Percentiles rank a stretch among this genome's conserved stretches.
Evolutionary conservation across 2,113 vertebrate species (phyloP).

Genomic region (Oophaga pumilio): DNA sequence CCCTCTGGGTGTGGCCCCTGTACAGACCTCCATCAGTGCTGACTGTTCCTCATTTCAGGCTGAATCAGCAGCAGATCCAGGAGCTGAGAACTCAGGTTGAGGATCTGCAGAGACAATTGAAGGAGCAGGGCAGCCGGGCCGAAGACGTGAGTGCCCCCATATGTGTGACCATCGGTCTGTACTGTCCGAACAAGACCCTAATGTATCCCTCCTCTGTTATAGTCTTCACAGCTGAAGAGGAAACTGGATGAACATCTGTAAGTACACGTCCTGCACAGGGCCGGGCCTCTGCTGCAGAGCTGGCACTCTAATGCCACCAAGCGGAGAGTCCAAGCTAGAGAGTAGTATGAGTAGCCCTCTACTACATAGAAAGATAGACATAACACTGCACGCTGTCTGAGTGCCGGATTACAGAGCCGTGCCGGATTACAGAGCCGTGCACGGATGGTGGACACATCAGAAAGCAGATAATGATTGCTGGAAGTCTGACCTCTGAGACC

Average conservation of each 20-base stretch:
- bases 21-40: neutral
- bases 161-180: neutral
- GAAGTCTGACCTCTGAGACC: too few relatives aligned
- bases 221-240: constrained; percentile 84
- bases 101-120: constrained; percentile 81
- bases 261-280: constrained; percentile 67
- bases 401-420: too few relatives aligned
- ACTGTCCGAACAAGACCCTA: neutral
- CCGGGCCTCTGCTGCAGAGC: neutral
- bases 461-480: too few relatives aligned
- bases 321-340: too few relatives aligned
- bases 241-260: constrained; percentile 90
- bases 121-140: constrained; percentile 81
- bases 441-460: too few relatives aligned
- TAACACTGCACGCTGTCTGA: too few relatives aligned
- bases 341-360: too few relatives aligned
- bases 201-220: neutral
- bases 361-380: too few relatives aligned
- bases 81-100: constrained; percentile 83
- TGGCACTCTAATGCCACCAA: neutral
- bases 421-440: too few relatives aligned
- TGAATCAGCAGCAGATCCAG: constrained; percentile 82
- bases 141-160: constrained; percentile 81
- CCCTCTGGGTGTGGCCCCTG: neutral
- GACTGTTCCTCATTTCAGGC: constrained; percentile 64